Evolutionary conservation across 2,797 vertebrate species (phyloP).

Genomic region (Paguma larvata): DNA sequence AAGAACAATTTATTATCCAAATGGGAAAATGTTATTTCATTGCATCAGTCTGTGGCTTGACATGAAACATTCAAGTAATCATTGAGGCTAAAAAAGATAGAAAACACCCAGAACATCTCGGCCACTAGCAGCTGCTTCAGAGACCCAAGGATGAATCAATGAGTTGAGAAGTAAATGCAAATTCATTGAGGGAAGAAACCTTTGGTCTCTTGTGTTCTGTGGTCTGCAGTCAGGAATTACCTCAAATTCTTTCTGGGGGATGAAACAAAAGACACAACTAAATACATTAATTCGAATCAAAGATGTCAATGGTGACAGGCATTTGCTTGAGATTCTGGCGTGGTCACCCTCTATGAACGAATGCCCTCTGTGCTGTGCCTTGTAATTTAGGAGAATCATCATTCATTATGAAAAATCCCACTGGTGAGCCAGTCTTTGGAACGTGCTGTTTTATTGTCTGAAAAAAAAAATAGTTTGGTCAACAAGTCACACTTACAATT

Average conservation of each 20-base stretch:
- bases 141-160: not conserved
- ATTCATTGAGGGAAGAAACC: not conserved
- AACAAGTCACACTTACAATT: not conserved
- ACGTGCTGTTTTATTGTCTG: not conserved
- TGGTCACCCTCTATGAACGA: rapidly evolving
- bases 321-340: not conserved
- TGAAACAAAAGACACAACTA: not conserved
- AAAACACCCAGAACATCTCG: not conserved
- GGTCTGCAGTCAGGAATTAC: not conserved
- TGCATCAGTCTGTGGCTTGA: slow-evolving; percentile 27
- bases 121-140: not conserved
- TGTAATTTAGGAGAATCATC: not conserved
- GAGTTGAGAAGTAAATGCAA: not conserved
- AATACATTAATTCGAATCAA: not conserved
- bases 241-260: not conserved
- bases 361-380: not conserved
- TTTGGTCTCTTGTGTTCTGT: slow-evolving; percentile 27
- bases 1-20: slow-evolving; percentile 49
- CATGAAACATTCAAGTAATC: slow-evolving; percentile 47
- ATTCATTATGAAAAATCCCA: not conserved
- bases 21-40: slow-evolving; percentile 29
- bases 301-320: rapidly evolving
- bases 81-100: not conserved
- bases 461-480: not conserved
- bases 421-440: not conserved